phyloP scores from a whole-genome alignment of 2,113 vertebrate genomes.

The Anas platyrhynchos region DNA sequence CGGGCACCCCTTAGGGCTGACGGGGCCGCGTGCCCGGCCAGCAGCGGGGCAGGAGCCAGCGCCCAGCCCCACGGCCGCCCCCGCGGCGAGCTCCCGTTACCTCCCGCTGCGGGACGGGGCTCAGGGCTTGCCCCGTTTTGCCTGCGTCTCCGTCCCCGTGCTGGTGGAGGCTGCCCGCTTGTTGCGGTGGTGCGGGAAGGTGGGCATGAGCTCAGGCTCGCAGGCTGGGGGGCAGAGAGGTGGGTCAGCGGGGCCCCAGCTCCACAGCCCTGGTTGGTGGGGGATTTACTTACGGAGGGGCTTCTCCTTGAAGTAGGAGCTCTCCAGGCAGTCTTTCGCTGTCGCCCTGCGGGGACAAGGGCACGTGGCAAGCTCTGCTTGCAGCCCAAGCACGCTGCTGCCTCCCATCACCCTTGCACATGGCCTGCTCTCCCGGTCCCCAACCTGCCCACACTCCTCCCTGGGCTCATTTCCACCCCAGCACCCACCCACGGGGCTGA shows the following conservation, averaged over 20 bases:
- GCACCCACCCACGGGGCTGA: not conserved
- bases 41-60: not conserved
- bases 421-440: not conserved
- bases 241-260: not conserved
- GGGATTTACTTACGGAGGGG: slow-evolving; percentile 87
- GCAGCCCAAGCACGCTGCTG: not conserved
- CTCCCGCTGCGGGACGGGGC: rapidly evolving
- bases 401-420: not conserved
- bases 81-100: rapidly evolving
- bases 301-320: slow-evolving; percentile 98
- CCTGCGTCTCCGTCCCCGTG: slow-evolving; percentile 60
- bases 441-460: not conserved
- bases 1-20: not conserved
- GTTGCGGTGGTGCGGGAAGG: slow-evolving; percentile 97
- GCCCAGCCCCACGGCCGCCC: not conserved
- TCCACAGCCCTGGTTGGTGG: rapidly evolving
- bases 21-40: not conserved
- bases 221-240: slow-evolving; percentile 79
- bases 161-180: slow-evolving; percentile 70
- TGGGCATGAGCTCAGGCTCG: slow-evolving; percentile 96
- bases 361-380: rapidly evolving
- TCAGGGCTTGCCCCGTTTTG: slow-evolving; percentile 87
- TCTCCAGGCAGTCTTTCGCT: slow-evolving; percentile 90
- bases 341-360: slow-evolving; percentile 78
- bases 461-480: not conserved